Evolutionary conservation across 2,888 invertebrate species (phyloP).

Genomic region (Pterobdella sp.): DNA sequence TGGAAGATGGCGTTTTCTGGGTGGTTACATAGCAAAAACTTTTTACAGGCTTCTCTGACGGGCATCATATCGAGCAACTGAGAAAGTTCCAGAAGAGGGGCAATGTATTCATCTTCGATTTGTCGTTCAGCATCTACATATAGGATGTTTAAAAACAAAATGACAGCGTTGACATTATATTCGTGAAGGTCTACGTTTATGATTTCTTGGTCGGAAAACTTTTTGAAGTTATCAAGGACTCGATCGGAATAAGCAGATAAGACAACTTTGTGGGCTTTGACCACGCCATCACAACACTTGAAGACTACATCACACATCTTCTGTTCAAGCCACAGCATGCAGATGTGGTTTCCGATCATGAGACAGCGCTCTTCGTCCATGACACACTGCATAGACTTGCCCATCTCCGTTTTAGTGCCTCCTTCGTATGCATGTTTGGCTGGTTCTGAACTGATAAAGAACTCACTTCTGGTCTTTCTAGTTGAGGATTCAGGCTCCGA

Average conservation of each 20-base stretch:
- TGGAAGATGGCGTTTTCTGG: constrained; percentile 38
- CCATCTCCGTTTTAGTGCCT: not conserved
- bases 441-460: constrained; percentile 28
- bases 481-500: not conserved
- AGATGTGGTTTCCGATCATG: constrained; percentile 30
- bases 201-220: constrained; percentile 30
- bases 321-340: constrained; percentile 29
- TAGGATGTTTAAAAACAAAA: constrained; percentile 40
- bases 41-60: constrained; percentile 37
- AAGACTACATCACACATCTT: constrained; percentile 32
- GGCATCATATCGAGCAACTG: constrained; percentile 38
- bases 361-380: constrained; percentile 28
- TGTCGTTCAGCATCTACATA: constrained; percentile 40
- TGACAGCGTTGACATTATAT: constrained; percentile 37
- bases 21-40: constrained; percentile 37
- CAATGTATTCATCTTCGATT: constrained; percentile 39
- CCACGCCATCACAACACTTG: constrained; percentile 24
- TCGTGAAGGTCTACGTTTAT: constrained; percentile 38
- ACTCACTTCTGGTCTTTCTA: constrained; percentile 20
- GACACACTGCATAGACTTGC: constrained; percentile 25
- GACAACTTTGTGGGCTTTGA: constrained; percentile 40
- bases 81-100: constrained; percentile 38
- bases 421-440: constrained; percentile 20
- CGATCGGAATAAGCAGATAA: constrained; percentile 41
- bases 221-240: constrained; percentile 36